Percentiles rank a stretch among this genome's conserved stretches.
Evolutionary conservation across 2,888 invertebrate species (phyloP).

Genomic region (Callosobruchus maculatus): DNA sequence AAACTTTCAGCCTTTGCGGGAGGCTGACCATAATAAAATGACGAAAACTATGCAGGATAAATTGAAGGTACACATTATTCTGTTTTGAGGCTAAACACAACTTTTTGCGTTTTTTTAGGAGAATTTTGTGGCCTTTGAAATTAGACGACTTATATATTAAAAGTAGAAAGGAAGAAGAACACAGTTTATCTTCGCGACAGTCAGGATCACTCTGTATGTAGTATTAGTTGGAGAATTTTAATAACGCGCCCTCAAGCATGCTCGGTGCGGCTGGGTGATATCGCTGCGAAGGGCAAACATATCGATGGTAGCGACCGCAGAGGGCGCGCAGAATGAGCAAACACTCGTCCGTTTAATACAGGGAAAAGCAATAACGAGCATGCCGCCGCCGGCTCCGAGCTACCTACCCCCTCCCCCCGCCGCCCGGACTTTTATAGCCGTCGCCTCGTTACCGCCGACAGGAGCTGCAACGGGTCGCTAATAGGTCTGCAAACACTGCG

Average conservation of each 20-base stretch:
- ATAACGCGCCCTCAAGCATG: neutral
- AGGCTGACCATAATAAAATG: no score
- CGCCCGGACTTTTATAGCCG: constrained; percentile 6
- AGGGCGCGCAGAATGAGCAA: constrained; percentile 16
- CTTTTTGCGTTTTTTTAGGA: no score
- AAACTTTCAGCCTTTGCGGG: no score
- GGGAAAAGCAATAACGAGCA: constrained; percentile 36
- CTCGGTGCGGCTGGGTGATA: neutral
- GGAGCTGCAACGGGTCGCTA: constrained; percentile 35
- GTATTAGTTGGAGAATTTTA: neutral
- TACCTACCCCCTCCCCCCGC: no score
- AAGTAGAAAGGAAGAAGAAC: no score
- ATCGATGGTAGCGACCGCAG: neutral
- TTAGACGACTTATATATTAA: no score
- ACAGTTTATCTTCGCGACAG: no score
- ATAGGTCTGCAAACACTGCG: constrained; percentile 46
- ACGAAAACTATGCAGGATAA: no score
- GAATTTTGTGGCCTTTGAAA: no score
- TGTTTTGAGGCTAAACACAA: no score
- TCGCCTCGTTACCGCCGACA: constrained; percentile 28
- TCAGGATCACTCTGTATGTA: neutral
- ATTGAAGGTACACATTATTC: no score
- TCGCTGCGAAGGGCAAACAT: neutral
- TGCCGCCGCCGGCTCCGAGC: no score
- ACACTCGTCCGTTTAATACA: constrained; percentile 36